These are phyloP conservation scores for Piaya cayana DNA, from an alignment of 2,113 vertebrate species.

Conservation along the genomic window DNA sequence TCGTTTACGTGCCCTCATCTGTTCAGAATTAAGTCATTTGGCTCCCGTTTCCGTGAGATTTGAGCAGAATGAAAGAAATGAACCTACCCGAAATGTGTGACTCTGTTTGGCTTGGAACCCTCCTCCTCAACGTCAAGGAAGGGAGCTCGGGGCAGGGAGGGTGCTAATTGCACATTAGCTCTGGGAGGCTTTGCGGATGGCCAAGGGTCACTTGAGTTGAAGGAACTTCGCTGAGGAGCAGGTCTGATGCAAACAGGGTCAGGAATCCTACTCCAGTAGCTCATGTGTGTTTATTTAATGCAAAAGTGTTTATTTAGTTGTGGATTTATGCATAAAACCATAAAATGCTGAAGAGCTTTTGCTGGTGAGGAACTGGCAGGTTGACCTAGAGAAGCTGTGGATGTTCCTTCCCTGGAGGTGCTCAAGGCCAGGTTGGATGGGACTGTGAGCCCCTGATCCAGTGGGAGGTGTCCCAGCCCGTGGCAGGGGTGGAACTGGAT, in stretches of 20 bases:
- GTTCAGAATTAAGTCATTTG: conserved; percentile 29
- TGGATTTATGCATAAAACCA: neutral
- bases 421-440: too few relatives aligned
- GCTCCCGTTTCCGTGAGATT: neutral
- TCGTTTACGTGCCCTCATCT: neutral
- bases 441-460: too few relatives aligned
- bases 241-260: neutral
- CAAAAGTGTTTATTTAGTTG: neutral
- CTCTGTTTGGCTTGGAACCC: conserved; percentile 21
- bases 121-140: neutral
- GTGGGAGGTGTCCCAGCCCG: too few relatives aligned
- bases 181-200: neutral
- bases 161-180: neutral
- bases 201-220: neutral
- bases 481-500: too few relatives aligned
- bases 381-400: too few relatives aligned
- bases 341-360: neutral
- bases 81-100: neutral
- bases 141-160: neutral
- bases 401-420: too few relatives aligned
- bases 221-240: neutral
- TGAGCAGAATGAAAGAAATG: neutral
- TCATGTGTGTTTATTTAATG: neutral
- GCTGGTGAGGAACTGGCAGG: neutral
- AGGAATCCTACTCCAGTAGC: neutral